Evolutionary conservation across 1,140 invertebrate species (phyloP).

Genomic region (Colletes gigas): DNA sequence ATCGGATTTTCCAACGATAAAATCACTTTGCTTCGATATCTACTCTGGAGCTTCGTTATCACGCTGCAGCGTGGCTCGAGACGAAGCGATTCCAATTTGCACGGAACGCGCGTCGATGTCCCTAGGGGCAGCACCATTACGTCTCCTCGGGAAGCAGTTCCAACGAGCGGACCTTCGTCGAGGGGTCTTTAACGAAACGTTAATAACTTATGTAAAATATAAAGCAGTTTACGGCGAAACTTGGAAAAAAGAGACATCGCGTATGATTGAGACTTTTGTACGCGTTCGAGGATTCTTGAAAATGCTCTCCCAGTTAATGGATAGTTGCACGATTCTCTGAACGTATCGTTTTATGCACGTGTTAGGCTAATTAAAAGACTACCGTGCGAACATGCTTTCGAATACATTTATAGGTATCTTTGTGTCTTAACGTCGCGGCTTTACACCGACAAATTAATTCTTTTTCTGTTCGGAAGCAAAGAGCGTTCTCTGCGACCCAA

Average conservation of each 20-base stretch:
- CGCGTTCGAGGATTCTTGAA: background rate
- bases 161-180: conserved; percentile 17
- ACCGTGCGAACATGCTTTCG: background rate
- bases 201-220: conserved; percentile 51
- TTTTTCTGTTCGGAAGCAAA: conserved; percentile 19
- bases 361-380: conserved; percentile 21
- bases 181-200: conserved; percentile 29
- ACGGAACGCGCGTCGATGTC: conserved; percentile 31
- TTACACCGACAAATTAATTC: background rate
- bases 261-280: background rate
- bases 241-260: background rate
- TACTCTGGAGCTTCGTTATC: conserved; percentile 55
- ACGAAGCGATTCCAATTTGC: conserved; percentile 57
- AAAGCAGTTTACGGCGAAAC: conserved; percentile 32
- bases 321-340: background rate
- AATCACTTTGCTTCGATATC: conserved; percentile 46
- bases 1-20: conserved; percentile 34
- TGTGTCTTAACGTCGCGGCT: too few relatives aligned
- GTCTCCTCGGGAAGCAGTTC: conserved; percentile 59
- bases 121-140: conserved; percentile 55
- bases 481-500: conserved; percentile 22
- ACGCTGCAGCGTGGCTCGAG: conserved; percentile 1
- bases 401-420: conserved; percentile 12
- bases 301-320: conserved; percentile 14
- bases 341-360: conserved; percentile 22